Percentiles rank a stretch among this genome's conserved stretches.
phyloP scores from a whole-genome alignment of 2,113 vertebrate species.

The Ctenomys sociabilis region DNA sequence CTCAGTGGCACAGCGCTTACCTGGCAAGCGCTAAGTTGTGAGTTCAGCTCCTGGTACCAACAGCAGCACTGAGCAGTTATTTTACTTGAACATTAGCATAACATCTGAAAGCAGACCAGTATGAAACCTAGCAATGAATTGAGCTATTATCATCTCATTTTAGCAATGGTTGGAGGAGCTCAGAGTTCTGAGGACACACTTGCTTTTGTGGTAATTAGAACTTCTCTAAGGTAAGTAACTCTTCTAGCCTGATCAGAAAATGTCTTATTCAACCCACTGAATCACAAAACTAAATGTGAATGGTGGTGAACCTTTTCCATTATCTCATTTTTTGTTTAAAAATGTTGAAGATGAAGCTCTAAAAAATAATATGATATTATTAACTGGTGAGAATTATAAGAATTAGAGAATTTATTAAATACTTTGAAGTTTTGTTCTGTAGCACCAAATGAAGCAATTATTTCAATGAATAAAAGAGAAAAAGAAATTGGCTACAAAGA shows the following conservation, averaged over 20 bases:
- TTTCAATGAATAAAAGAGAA: background rate
- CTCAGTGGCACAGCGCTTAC: too few species aligned
- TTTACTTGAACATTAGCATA: background rate
- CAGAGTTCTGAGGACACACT: background rate
- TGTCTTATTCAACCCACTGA: background rate
- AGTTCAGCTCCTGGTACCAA: too few species aligned
- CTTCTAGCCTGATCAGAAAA: background rate
- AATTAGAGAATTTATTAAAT: background rate
- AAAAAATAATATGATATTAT: background rate
- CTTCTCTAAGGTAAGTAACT: background rate
- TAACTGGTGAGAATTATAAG: background rate
- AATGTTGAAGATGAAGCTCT: slow-evolving; percentile 30
- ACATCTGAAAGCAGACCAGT: slow-evolving; percentile 31
- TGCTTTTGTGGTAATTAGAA: background rate
- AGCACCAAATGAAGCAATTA: background rate
- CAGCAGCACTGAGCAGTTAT: background rate
- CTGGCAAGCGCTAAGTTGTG: too few species aligned
- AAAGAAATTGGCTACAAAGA: background rate
- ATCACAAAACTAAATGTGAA: slow-evolving; percentile 37
- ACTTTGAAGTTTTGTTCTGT: background rate
- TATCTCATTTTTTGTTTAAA: slow-evolving; percentile 15
- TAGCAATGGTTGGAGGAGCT: background rate
- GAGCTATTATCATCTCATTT: background rate
- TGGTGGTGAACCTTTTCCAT: background rate
- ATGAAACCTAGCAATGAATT: background rate